Base-by-base conservation (phyloP, 2,797 vertebrate species). In the Podarcis siculus region DNA sequence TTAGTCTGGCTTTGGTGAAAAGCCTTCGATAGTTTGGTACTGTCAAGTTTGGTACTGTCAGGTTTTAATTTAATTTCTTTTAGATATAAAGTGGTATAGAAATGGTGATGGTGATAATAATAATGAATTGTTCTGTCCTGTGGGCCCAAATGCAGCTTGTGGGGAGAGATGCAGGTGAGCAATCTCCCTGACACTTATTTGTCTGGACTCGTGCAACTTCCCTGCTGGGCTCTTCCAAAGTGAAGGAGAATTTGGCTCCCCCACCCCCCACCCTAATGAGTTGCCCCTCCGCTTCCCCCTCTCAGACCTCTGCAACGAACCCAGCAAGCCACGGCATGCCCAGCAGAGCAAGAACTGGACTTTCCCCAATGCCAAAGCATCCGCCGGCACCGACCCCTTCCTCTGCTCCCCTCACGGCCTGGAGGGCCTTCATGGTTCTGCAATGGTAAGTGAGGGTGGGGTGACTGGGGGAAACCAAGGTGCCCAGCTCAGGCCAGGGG, bases 311-410 rank as follows among this genome's bases (percentile, higher is more conserved):
- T 96, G 95, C 10, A 97, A 95, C 37, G 96, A 97, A 0, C 93
- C 96, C 39, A 91, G 97, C 92, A 97, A 97, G 25, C 95, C 97
- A 0, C 96, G 96, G 3, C 97, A 92, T 64, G 85, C 97, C 96
- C 89, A 96, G 84, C 96, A 96, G 86, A 93, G 96, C 93, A 99
- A 98, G 96, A 98, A 98, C 86, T 99, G 98, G 98, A 99, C 98
- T 78, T 99, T 99, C 95, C 98, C 99, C 90, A 99, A 98, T 86
- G 96, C 98, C 92, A 98, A 98, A 97, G 97, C 97, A n/a, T 97
- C 97, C 0, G 85, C 96, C 0, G 97, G 97, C 23, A 39, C 88
- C 0, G 98, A 99, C 92, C 97, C 98, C 81, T 99, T 99, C 95
- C 96, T 98, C 82, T 98, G 98, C 0, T 96, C 98, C 82, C 93